A percentile compares a stretch with the other conserved stretches of the same genome.
Conservation (phyloP, 2,888 invertebrate genomes). For the Habrosyne pyritoides region DNA sequence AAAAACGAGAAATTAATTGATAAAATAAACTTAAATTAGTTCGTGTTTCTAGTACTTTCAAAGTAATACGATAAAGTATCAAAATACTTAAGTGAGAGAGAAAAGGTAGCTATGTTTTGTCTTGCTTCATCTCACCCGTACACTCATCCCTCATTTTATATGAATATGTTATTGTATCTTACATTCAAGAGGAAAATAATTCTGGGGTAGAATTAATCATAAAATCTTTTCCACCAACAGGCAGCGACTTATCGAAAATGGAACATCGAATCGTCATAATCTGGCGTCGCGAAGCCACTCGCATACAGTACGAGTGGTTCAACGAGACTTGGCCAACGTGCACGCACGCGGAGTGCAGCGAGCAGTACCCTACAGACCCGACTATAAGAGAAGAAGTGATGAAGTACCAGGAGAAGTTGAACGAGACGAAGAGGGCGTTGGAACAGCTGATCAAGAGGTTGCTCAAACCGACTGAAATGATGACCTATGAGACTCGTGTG, state of each 20-base stretch:
- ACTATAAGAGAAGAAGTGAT: conserved; percentile 62
- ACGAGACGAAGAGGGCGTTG: conserved; percentile 89
- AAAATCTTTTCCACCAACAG: conserved; percentile 56
- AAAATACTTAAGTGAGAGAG: too few relatives aligned
- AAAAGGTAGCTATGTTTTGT: too few relatives aligned
- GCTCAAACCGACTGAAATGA: conserved; percentile 88
- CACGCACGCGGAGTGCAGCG: conserved; percentile 65
- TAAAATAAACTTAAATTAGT: too few relatives aligned
- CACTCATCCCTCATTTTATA: too few relatives aligned
- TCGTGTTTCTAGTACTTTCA: too few relatives aligned
- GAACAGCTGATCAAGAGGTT: conserved; percentile 89
- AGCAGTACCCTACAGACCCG: conserved; percentile 45
- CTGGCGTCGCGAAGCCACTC: conserved; percentile 94
- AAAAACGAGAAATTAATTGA: too few relatives aligned
- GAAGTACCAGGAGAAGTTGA: conserved; percentile 75
- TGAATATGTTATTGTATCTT: too few relatives aligned
- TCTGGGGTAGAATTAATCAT: too few relatives aligned
- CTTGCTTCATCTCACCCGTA: too few relatives aligned
- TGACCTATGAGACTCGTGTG: conserved; percentile 91
- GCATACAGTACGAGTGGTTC: conserved; percentile 96
- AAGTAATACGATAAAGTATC: too few relatives aligned
- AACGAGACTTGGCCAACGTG: conserved; percentile 87
- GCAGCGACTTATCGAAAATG: conserved; percentile 73
- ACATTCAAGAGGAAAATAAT: too few relatives aligned
- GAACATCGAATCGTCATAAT: conserved; percentile 92